Evolutionary conservation across 1,140 invertebrate genomes (phyloP).

Genomic region (Drosophila arawakana): DNA sequence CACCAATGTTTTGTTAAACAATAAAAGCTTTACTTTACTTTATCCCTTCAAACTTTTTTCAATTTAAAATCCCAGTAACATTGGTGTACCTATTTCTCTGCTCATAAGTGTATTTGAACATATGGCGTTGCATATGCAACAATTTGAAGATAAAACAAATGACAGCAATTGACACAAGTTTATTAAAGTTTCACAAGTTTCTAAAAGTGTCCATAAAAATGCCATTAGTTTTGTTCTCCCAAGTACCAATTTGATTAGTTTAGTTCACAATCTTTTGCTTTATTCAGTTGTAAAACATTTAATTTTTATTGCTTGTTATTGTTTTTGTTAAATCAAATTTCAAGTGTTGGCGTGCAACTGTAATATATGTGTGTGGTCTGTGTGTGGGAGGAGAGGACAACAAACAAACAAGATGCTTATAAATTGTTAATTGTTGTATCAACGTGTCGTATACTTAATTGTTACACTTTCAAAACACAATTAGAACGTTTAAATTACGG

Average conservation of each 20-base stretch:
- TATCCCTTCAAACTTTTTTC: not conserved
- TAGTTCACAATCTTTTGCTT: not conserved
- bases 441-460: constrained; percentile 70
- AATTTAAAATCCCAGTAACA: too few relatives aligned
- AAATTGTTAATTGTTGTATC: constrained; percentile 37
- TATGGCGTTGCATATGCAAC: not conserved
- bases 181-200: constrained; percentile 6
- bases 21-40: not conserved
- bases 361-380: constrained; percentile 22
- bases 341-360: constrained; percentile 44
- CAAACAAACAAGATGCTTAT: constrained; percentile 9
- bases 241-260: not conserved
- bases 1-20: not conserved
- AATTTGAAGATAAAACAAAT: constrained; percentile 13
- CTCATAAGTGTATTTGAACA: not conserved
- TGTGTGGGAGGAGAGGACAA: not conserved
- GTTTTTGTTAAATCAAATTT: not conserved
- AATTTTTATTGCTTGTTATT: not conserved
- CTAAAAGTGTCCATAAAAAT: not conserved
- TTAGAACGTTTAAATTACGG: constrained; percentile 83
- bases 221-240: not conserved
- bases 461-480: constrained; percentile 63
- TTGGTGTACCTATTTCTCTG: not conserved
- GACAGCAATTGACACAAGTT: constrained; percentile 9
- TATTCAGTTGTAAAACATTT: not conserved